Conservation (phyloP, 2,113 vertebrate genomes). For the Eclectus roratus region DNA sequence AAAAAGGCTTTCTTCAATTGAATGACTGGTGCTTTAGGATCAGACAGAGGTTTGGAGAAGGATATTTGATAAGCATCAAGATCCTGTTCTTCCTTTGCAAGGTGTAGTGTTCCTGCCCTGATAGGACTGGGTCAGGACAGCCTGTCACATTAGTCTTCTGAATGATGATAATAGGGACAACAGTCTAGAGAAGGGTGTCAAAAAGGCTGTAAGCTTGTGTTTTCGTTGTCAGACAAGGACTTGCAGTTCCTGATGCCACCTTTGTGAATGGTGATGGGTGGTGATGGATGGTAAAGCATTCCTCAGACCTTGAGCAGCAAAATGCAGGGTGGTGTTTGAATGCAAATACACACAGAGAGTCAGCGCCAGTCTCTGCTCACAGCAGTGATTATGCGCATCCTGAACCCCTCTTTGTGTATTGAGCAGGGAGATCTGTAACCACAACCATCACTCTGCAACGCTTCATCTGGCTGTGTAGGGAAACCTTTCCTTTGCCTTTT, state of each 20-base stretch:
- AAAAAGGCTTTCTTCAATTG: not conserved
- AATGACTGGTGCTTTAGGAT: not conserved
- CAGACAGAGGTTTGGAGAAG: not conserved
- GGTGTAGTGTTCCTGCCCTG: not conserved
- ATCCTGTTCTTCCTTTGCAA: not conserved
- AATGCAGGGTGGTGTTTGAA: not conserved
- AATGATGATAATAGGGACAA: not conserved
- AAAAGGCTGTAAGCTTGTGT: not conserved
- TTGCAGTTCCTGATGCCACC: not conserved
- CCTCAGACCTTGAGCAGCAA: not conserved
- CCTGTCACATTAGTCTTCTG: not conserved
- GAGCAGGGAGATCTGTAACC: not conserved
- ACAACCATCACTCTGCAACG: rapidly evolving
- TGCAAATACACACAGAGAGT: not conserved
- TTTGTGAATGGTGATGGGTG: not conserved
- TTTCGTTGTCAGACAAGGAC: not conserved
- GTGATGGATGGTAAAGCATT: not conserved
- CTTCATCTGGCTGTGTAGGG: not conserved
- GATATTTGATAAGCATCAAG: not conserved
- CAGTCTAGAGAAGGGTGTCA: not conserved
- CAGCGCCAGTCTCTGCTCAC: not conserved
- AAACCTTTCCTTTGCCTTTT: not conserved
- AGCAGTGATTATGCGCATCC: not conserved
- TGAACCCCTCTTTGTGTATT: not conserved
- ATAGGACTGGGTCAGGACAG: not conserved